These are phyloP conservation scores for Heliconius charithonia DNA, from an alignment of 2,888 invertebrate genomes.

Conservation along the genomic window DNA sequence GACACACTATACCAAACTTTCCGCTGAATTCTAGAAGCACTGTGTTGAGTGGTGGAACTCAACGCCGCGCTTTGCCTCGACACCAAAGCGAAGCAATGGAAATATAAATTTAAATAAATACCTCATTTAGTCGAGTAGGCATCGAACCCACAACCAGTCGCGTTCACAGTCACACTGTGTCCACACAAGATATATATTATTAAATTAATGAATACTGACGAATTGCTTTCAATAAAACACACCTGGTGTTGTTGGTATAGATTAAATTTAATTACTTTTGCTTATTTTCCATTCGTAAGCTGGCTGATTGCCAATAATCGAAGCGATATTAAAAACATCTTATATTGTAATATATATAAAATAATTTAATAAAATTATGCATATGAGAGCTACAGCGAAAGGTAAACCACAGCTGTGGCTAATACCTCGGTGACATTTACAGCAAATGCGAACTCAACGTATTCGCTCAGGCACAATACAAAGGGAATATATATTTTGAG, in stretches of 20 bases:
- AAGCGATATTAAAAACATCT: slow-evolving; percentile 28
- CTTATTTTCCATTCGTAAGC: slow-evolving; percentile 16
- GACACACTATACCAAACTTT: too few species aligned
- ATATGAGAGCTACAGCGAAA: neutral
- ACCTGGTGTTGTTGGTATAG: slow-evolving; percentile 7
- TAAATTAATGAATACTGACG: slow-evolving; percentile 22
- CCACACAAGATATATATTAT: slow-evolving; percentile 15
- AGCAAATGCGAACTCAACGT: neutral
- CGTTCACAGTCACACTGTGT: too few species aligned
- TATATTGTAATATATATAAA: slow-evolving; percentile 7
- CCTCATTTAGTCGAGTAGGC: too few species aligned
- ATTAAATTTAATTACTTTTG: slow-evolving; percentile 31
- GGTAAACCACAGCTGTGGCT: slow-evolving; percentile 7
- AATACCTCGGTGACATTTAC: slow-evolving; percentile 7
- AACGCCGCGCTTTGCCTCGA: too few species aligned
- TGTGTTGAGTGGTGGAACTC: too few species aligned
- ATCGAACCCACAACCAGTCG: too few species aligned
- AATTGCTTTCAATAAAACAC: slow-evolving; percentile 25
- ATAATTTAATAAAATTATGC: neutral
- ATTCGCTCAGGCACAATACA: neutral
- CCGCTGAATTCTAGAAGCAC: too few species aligned
- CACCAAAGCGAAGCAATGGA: too few species aligned
- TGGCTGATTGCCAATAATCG: slow-evolving; percentile 30
- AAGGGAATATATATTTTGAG: neutral
- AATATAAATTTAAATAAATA: too few species aligned